Evolutionary conservation across 2,888 invertebrate species (phyloP), one percentile per base, ranked within the genome.

Genomic region (Cancer borealis): DNA sequence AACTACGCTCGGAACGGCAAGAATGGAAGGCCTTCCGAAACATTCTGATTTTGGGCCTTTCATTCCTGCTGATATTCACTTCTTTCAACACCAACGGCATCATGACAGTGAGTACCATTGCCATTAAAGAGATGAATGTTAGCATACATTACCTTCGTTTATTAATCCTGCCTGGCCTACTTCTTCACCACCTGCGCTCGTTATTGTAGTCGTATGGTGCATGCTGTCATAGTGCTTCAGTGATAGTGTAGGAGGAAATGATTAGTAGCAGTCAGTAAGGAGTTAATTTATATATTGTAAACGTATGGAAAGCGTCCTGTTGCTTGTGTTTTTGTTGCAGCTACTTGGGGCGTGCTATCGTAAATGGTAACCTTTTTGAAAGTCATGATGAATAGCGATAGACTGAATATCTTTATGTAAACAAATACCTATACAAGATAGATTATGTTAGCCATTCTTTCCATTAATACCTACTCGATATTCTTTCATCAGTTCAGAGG

Each of bases 11-110:
- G 3, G 39, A 30, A 14, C 73, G 47, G 66, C 79, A 90, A 49
- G 93, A 93, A 10, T 49, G 49, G 79, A 93, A 88, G 47, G 92
- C 93, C 79, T 90, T 96, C 47, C 96, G 98, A 96, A 99, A 99
- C 97, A 98, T 99, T 96, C 97, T 99, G 96, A 97, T 98, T 96
- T 97, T 99, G 96, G 99, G 99, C 96, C 97, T 98, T 96, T 98
- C 98, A 92, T 99, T 99, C 97, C 99, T 99, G 98, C 97, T 99
- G 96, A 98, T 99, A 96, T 99, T 99, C 97, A 99, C 99, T 95
- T 99, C 99, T 84, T 99, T 99, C 97, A 99, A 99, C 97, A 99
- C 99, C 90, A 98, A 99, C 98, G 98, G 99, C 96, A 99, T 99
- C 97, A 99, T 99, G 84, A 93, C 93, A 94, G 95, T 95, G 49